Conservation (phyloP, 2,797 vertebrate genomes). For the Falco columbarius region DNA sequence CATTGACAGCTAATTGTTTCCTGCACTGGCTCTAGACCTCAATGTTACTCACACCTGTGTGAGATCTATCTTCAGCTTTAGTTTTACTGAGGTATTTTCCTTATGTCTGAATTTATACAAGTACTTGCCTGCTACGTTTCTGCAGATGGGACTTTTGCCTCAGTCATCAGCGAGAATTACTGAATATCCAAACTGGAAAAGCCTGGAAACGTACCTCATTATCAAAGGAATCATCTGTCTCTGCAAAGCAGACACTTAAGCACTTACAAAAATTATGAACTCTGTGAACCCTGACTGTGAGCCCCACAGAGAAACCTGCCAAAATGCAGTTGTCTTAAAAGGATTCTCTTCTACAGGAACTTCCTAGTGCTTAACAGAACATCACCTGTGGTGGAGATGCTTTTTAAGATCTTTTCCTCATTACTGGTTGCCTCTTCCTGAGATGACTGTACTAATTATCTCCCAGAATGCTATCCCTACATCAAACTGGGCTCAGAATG, state of each 20-base stretch:
- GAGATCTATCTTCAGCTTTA: background rate
- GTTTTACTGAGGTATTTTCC: background rate
- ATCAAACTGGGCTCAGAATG: background rate
- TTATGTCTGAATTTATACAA: background rate
- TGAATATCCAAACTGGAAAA: background rate
- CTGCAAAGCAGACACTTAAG: background rate
- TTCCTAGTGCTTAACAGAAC: background rate
- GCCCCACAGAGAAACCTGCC: background rate
- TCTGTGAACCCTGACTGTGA: background rate
- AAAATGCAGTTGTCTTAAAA: background rate
- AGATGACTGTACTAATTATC: background rate
- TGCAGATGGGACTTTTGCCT: background rate
- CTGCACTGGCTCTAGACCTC: background rate
- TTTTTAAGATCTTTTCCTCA: background rate
- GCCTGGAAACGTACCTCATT: background rate
- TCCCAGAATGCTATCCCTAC: background rate
- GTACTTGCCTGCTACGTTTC: background rate
- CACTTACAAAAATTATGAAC: background rate
- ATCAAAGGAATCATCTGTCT: background rate
- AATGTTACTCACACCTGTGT: background rate
- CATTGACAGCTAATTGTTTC: background rate
- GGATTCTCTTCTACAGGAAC: background rate
- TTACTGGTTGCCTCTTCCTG: background rate
- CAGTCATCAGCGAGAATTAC: background rate
- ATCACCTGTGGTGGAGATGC: background rate